These are phyloP conservation scores for Aplodontia rufa DNA, from an alignment of 2,113 vertebrate genomes.

Conservation along the genomic window DNA sequence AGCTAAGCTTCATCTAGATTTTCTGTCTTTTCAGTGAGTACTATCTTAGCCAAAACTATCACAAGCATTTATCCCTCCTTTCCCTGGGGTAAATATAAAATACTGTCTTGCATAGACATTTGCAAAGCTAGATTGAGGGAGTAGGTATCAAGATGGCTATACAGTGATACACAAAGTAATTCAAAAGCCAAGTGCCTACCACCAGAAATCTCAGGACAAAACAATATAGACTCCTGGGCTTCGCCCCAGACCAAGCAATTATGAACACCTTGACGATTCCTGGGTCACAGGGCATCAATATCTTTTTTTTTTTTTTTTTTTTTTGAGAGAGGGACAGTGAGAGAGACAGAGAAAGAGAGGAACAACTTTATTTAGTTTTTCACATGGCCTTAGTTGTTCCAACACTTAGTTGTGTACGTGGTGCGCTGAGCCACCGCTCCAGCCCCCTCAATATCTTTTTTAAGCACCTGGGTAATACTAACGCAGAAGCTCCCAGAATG, in stretches of 20 bases:
- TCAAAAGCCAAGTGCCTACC: not conserved
- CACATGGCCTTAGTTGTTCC: too few relatives aligned
- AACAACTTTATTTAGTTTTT: too few relatives aligned
- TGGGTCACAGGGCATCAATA: not conserved
- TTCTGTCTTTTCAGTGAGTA: not conserved
- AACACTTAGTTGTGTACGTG: too few relatives aligned
- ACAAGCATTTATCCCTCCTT: not conserved
- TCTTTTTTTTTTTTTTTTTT: not conserved
- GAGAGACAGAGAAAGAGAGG: too few relatives aligned
- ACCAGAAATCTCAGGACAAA: not conserved
- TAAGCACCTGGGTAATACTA: not conserved
- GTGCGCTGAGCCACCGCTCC: too few relatives aligned
- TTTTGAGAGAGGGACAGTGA: too few relatives aligned
- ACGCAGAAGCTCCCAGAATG: not conserved
- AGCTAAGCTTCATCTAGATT: not conserved
- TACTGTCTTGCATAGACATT: not conserved
- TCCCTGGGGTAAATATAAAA: not conserved
- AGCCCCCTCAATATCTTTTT: not conserved
- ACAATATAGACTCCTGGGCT: not conserved
- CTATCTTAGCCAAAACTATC: not conserved
- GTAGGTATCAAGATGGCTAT: not conserved
- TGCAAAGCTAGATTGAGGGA: not conserved
- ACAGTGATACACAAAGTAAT: too few relatives aligned
- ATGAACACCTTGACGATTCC: not conserved
- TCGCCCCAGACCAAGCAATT: not conserved